Evolutionary conservation across 2,888 invertebrate species (phyloP).

Genomic region (Stratiomys singularior): DNA sequence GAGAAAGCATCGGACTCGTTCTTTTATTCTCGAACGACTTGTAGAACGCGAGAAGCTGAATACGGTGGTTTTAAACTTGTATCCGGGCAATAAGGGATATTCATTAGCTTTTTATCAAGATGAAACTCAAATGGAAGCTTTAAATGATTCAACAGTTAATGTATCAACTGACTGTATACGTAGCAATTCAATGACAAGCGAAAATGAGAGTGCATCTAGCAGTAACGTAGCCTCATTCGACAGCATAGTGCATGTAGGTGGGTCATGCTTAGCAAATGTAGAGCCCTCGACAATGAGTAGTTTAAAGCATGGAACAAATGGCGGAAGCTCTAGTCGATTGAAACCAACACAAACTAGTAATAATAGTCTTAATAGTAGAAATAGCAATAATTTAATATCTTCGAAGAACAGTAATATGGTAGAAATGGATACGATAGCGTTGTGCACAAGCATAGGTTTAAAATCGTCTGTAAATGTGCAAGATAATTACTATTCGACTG

Average conservation of each 20-base stretch:
- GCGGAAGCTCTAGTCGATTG: slow-evolving; percentile 52
- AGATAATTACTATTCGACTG: slow-evolving; percentile 26
- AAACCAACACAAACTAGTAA: slow-evolving; percentile 52
- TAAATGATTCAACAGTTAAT: slow-evolving; percentile 63
- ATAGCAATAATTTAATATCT: slow-evolving; percentile 50
- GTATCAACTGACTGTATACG: slow-evolving; percentile 44
- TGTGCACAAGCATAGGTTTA: slow-evolving; percentile 20
- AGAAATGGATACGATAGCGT: slow-evolving; percentile 40
- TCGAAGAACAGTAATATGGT: slow-evolving; percentile 46
- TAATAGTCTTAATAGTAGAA: slow-evolving; percentile 50
- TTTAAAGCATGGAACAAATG: slow-evolving; percentile 48
- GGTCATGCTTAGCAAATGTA: not conserved
- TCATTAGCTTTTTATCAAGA: slow-evolving; percentile 68
- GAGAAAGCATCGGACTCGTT: slow-evolving; percentile 67
- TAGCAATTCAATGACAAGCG: slow-evolving; percentile 31
- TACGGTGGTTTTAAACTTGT: slow-evolving; percentile 89
- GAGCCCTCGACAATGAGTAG: not conserved
- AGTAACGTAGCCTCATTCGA: not conserved
- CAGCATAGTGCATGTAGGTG: not conserved
- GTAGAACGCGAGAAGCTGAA: slow-evolving; percentile 87
- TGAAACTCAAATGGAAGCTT: slow-evolving; percentile 65
- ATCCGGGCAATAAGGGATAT: slow-evolving; percentile 93
- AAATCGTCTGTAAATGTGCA: slow-evolving; percentile 2
- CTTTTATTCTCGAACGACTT: slow-evolving; percentile 84
- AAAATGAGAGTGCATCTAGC: slow-evolving; percentile 32